A percentile compares a stretch with the other conserved stretches of the same genome.
These are phyloP conservation scores for Xyrichtys novacula DNA, from an alignment of 2,797 vertebrate species.

Conservation along the genomic window DNA sequence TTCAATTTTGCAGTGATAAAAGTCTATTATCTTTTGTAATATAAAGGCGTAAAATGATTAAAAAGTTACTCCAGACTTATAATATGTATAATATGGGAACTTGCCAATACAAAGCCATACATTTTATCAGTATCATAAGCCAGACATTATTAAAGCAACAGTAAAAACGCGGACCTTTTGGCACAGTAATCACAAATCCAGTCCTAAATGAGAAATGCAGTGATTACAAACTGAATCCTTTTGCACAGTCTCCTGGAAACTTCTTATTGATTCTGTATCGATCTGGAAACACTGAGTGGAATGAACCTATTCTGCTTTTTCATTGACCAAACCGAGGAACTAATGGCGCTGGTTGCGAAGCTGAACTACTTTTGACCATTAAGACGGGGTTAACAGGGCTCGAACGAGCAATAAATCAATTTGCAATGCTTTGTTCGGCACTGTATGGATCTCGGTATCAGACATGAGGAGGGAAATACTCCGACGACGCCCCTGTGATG, in stretches of 20 bases:
- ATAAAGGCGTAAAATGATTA: no score
- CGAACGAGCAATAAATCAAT: constrained; percentile 65
- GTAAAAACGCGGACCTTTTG: constrained; percentile 4
- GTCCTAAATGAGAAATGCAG: constrained; percentile 6
- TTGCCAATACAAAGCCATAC: not conserved
- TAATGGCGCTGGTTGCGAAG: constrained; percentile 9
- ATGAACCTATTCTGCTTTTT: constrained; percentile 33
- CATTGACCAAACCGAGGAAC: constrained; percentile 9
- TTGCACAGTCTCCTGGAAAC: not conserved
- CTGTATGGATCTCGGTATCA: constrained; percentile 28
- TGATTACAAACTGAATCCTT: constrained; percentile 6
- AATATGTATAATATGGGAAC: no score
- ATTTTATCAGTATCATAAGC: not conserved
- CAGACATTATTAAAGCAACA: not conserved
- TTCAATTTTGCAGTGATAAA: no score
- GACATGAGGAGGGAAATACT: constrained; percentile 40
- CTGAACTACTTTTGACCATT: constrained; percentile 39
- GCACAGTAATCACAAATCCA: constrained; percentile 10
- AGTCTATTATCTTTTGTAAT: no score
- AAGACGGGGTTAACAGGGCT: constrained; percentile 44
- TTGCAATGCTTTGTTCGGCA: constrained; percentile 46
- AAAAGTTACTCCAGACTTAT: no score
- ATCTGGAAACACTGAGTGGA: constrained; percentile 21
- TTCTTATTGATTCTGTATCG: constrained; percentile 28
- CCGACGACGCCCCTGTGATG: constrained; percentile 37